Percentiles rank a stretch among this genome's conserved stretches.
Evolutionary conservation across 2,113 vertebrate species (phyloP).

Genomic region (Piaya cayana): DNA sequence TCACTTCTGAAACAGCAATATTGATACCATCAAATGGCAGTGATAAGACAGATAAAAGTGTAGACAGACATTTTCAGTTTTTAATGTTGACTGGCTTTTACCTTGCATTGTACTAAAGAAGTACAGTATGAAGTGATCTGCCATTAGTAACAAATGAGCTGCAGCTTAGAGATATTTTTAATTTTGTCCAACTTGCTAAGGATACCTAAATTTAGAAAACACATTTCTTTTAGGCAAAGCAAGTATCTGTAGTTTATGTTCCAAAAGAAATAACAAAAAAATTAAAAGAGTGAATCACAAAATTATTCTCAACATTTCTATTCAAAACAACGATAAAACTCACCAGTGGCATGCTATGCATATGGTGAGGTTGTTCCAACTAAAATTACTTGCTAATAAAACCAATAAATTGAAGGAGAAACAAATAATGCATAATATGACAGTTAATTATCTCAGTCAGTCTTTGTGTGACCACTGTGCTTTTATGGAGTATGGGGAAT

Average conservation of each 20-base stretch:
- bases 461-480: not conserved
- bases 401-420: not conserved
- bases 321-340: not conserved
- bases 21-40: not conserved
- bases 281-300: not conserved
- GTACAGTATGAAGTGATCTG: not conserved
- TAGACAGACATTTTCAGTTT: not conserved
- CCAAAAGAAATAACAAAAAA: not conserved
- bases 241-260: not conserved
- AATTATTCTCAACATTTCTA: not conserved
- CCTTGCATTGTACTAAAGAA: not conserved
- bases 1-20: not conserved
- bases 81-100: not conserved
- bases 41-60: not conserved
- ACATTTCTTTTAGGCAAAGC: not conserved
- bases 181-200: not conserved
- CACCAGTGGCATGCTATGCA: fast-evolving
- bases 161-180: not conserved
- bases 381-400: not conserved
- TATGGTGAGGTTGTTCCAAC: not conserved
- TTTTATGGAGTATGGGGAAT: not conserved
- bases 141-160: not conserved
- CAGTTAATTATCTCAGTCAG: not conserved
- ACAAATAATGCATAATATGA: not conserved
- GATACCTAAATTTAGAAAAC: not conserved